These are phyloP conservation scores for Tringa solitaria DNA, from an alignment of 2,113 vertebrate genomes.

Conservation along the genomic window DNA sequence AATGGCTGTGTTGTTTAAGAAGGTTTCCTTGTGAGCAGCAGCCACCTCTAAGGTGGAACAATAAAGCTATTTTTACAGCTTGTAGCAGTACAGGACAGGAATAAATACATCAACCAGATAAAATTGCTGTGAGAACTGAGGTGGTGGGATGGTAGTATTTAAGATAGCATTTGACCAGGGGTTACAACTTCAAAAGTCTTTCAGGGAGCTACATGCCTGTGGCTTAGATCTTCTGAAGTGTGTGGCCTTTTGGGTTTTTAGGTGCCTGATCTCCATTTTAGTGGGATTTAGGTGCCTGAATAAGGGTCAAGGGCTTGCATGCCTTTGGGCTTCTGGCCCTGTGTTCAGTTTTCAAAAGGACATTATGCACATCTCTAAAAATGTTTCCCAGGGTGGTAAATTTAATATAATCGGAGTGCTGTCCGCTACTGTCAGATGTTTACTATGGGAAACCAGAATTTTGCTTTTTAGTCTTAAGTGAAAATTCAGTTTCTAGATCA, in stretches of 20 bases:
- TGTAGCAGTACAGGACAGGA: not conserved
- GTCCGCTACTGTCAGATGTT: not conserved
- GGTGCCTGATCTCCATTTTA: conserved; percentile 45
- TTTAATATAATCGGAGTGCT: not conserved
- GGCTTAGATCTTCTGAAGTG: conserved; percentile 46
- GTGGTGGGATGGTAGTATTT: conserved; percentile 37
- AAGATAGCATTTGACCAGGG: conserved; percentile 58
- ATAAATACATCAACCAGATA: conserved; percentile 52
- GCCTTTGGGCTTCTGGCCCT: conserved; percentile 25
- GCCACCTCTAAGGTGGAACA: conserved; percentile 3
- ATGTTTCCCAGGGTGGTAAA: not conserved
- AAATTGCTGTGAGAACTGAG: conserved; percentile 39
- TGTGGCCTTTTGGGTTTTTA: not conserved
- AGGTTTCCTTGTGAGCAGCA: not conserved
- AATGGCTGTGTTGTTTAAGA: not conserved
- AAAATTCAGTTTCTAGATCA: conserved; percentile 25
- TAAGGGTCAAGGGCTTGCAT: conserved; percentile 32
- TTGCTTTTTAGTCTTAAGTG: not conserved
- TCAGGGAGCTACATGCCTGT: not conserved
- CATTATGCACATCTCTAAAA: not conserved
- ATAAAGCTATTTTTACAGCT: conserved; percentile 46
- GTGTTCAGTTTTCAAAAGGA: not conserved
- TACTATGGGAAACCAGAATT: not conserved
- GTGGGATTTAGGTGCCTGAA: conserved; percentile 37
- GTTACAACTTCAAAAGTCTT: conserved; percentile 33